phyloP scores from a whole-genome alignment of 2,888 invertebrate species.

The Spisula solida region DNA sequence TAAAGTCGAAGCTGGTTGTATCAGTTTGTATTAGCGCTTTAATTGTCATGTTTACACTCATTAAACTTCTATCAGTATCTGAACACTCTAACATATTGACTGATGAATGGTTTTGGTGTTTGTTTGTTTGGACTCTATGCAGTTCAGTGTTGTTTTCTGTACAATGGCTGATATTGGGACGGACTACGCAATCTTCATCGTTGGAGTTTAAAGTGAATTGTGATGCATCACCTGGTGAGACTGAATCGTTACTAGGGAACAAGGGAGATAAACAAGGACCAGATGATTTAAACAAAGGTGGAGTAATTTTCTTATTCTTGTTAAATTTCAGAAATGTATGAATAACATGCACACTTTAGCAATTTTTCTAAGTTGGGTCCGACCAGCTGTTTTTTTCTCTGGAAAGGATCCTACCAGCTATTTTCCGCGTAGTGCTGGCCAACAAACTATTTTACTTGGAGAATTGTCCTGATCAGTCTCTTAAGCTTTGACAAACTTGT shows the following conservation, averaged over 20 bases:
- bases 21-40: constrained; percentile 51
- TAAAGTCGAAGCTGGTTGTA: constrained; percentile 54
- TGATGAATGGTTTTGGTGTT: constrained; percentile 76
- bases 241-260: constrained; percentile 59
- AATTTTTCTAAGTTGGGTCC: too few relatives aligned
- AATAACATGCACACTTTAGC: too few relatives aligned
- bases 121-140: constrained; percentile 74
- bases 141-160: constrained; percentile 70
- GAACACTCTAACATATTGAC: constrained; percentile 67
- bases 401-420: too few relatives aligned
- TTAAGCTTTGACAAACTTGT: too few relatives aligned
- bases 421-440: too few relatives aligned
- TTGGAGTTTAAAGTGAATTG: constrained; percentile 27
- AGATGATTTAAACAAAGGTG: background rate
- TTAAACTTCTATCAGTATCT: constrained; percentile 76
- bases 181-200: constrained; percentile 22
- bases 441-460: too few relatives aligned
- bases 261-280: background rate
- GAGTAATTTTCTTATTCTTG: background rate
- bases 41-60: constrained; percentile 73
- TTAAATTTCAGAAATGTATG: background rate
- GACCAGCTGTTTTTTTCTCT: too few relatives aligned
- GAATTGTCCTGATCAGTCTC: too few relatives aligned
- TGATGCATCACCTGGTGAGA: constrained; percentile 61
- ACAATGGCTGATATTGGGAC: constrained; percentile 68